Conservation (phyloP, 2,113 vertebrate species). For the Cyphomyrus discorhynchus region DNA sequence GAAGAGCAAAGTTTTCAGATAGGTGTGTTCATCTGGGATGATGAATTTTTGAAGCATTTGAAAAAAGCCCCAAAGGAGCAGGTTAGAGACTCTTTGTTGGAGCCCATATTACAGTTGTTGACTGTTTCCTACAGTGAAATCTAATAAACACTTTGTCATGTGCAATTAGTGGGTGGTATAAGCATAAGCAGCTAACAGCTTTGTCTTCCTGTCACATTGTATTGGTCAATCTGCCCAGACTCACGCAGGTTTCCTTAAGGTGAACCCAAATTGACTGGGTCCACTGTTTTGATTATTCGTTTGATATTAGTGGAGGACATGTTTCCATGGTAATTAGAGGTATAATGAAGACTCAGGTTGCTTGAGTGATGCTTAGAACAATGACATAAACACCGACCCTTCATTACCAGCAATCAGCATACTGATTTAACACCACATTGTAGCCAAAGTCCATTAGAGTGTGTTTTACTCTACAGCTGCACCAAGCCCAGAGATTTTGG, state of each 20-base stretch:
- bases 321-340: background rate
- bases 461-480: background rate
- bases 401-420: background rate
- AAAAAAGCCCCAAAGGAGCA: slow-evolving; percentile 41
- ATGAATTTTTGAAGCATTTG: slow-evolving; percentile 30
- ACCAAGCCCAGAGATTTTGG: background rate
- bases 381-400: background rate
- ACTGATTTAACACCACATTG: background rate
- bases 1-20: background rate
- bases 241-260: background rate
- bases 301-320: background rate
- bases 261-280: background rate
- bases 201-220: slow-evolving; percentile 12
- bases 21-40: background rate
- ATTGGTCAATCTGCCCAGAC: background rate
- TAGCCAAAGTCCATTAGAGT: background rate
- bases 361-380: background rate
- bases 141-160: slow-evolving; percentile 4
- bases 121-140: background rate
- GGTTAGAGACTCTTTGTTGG: slow-evolving; percentile 34
- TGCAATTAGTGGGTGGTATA: background rate
- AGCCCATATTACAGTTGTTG: background rate
- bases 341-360: background rate
- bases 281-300: background rate
- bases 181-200: background rate